These are phyloP conservation scores for Prunella himalayana DNA, from an alignment of 2,113 vertebrate genomes.

Conservation along the genomic window DNA sequence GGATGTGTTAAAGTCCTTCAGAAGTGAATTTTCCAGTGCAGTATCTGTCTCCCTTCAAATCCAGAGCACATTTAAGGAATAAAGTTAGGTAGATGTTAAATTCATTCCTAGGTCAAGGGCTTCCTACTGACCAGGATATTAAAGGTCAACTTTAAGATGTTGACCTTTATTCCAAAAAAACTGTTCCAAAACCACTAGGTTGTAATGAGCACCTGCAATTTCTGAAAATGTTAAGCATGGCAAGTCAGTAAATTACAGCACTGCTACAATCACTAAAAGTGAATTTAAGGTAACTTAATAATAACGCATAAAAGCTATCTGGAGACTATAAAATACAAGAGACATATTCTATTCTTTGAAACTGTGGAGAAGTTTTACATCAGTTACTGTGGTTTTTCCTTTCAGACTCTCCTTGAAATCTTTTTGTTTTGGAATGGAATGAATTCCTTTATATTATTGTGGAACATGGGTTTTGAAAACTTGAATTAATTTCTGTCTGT, in stretches of 20 bases:
- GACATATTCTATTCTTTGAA: background rate
- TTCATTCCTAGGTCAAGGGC: background rate
- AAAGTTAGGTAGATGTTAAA: background rate
- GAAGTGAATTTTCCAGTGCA: background rate
- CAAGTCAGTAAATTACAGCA: background rate
- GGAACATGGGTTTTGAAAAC: conserved; percentile 21
- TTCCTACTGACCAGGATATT: background rate
- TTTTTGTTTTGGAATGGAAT: conserved; percentile 4
- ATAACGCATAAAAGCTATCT: background rate
- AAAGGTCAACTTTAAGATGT: background rate
- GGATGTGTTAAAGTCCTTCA: background rate
- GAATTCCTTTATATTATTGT: background rate
- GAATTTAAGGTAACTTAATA: background rate
- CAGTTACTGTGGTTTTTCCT: background rate
- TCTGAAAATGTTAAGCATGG: background rate
- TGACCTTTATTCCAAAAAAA: background rate
- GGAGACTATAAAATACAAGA: background rate
- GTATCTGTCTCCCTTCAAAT: background rate
- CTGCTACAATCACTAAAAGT: background rate
- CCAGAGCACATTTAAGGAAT: background rate
- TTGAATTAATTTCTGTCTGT: conserved; percentile 38
- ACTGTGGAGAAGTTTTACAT: background rate
- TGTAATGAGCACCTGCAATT: background rate
- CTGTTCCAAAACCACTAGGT: background rate
- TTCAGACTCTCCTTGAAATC: background rate